Evolutionary conservation across 2,888 invertebrate genomes (phyloP).

Genomic region (Caenorhabditis sinica): DNA sequence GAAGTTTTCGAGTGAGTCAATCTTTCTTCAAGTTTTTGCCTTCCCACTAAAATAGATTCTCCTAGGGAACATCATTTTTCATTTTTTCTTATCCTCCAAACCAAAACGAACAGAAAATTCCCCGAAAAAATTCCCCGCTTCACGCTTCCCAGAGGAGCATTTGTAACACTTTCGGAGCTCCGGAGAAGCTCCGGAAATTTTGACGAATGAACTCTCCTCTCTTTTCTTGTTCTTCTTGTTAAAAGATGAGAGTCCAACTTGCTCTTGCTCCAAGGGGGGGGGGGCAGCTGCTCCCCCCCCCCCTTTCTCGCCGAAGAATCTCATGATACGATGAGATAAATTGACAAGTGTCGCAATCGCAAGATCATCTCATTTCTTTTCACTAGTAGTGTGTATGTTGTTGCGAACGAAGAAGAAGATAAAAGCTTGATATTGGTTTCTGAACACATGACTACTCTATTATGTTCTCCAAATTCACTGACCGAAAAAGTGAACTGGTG

Average conservation of each 20-base stretch:
- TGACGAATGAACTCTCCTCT: slow-evolving; percentile 58
- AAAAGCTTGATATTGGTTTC: neutral
- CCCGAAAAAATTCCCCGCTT: neutral
- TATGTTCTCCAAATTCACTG: slow-evolving; percentile 9
- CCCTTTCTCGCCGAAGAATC: slow-evolving; percentile 22
- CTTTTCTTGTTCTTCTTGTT: neutral
- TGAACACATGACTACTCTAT: neutral
- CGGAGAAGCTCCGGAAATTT: slow-evolving; percentile 26
- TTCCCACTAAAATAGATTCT: neutral
- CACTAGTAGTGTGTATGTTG: neutral
- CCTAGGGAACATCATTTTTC: slow-evolving; percentile 14
- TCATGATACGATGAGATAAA: slow-evolving; percentile 57
- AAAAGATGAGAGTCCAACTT: slow-evolving; percentile 41
- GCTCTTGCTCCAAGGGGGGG: neutral
- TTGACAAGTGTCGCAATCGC: slow-evolving; percentile 38
- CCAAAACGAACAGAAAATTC: neutral
- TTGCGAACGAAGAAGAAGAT: too few relatives aligned
- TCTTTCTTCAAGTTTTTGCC: neutral
- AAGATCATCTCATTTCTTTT: slow-evolving; percentile 5
- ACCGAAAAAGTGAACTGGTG: slow-evolving; percentile 24
- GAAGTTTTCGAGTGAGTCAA: slow-evolving; percentile 70
- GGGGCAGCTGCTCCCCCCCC: neutral
- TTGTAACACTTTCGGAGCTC: slow-evolving; percentile 31
- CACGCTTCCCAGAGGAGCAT: slow-evolving; percentile 45
- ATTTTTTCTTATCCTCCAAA: neutral